These are phyloP conservation scores for Protomyctophum bolini DNA, from an alignment of 2,113 vertebrate species.

Conservation along the genomic window DNA sequence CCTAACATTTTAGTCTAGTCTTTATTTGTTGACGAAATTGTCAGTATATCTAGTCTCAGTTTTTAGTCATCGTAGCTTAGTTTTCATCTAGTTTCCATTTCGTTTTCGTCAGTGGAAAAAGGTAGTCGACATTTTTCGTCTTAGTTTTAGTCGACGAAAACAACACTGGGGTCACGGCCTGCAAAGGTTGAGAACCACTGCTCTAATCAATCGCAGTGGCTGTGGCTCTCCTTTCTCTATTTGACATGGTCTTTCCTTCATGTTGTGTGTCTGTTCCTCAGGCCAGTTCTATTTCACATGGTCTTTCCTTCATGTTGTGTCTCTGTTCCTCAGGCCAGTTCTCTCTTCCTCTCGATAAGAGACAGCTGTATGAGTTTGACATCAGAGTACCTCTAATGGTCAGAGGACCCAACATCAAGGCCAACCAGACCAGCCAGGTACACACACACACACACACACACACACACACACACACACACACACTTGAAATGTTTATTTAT, in stretches of 20 bases:
- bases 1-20: no score
- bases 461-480: conserved; percentile 1
- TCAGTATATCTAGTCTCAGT: no score
- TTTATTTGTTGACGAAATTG: no score
- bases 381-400: conserved; percentile 95
- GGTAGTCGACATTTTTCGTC: no score
- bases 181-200: no score
- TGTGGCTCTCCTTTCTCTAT: neutral
- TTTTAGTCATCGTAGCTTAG: no score
- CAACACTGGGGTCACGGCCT: no score
- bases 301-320: conserved; percentile 37
- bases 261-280: conserved; percentile 55
- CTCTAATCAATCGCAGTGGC: no score
- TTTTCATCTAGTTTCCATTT: no score
- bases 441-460: conserved; percentile 7
- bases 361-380: conserved; percentile 98
- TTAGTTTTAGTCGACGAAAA: no score
- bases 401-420: conserved; percentile 92
- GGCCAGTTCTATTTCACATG: conserved; percentile 80
- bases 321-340: conserved; percentile 86
- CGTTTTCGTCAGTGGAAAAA: no score
- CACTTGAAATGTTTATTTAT: no score
- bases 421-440: conserved; percentile 92
- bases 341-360: conserved; percentile 95
- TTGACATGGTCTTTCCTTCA: conserved; percentile 25